Evolutionary conservation across 2,113 vertebrate species (phyloP).

Genomic region (Baryphthengus martii): DNA sequence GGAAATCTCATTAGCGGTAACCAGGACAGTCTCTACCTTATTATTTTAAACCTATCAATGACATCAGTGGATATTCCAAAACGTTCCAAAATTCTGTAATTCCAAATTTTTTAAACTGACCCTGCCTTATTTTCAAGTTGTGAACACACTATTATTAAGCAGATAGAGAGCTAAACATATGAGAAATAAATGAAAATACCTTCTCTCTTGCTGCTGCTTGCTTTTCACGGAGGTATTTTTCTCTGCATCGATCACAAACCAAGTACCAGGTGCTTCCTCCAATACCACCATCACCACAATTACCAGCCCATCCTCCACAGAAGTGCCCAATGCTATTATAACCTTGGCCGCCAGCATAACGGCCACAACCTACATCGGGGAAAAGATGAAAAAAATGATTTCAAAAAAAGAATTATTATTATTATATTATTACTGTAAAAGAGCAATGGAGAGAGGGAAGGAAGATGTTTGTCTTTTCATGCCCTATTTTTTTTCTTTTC

Average conservation of each 20-base stretch:
- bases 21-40: not conserved
- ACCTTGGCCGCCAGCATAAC: conserved; percentile 96
- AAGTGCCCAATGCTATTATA: conserved; percentile 99
- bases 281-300: conserved; percentile 96
- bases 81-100: not conserved
- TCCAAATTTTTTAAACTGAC: not conserved
- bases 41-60: not conserved
- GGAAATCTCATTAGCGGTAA: not conserved
- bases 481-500: not conserved
- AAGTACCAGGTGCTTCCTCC: conserved; percentile 99
- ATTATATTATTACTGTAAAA: not conserved
- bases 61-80: not conserved
- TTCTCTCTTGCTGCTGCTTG: conserved; percentile 96
- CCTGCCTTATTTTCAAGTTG: not conserved
- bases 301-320: conserved; percentile 98
- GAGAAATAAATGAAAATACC: conserved; percentile 70
- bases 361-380: conserved; percentile 84
- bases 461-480: not conserved
- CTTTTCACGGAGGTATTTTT: conserved; percentile 97
- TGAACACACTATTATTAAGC: not conserved
- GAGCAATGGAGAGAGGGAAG: not conserved
- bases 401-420: not conserved
- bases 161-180: not conserved
- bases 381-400: not conserved
- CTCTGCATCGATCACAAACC: conserved; percentile 95